Base-by-base conservation (phyloP, 2,113 vertebrate genomes). In the Pluvianellus socialis region DNA sequence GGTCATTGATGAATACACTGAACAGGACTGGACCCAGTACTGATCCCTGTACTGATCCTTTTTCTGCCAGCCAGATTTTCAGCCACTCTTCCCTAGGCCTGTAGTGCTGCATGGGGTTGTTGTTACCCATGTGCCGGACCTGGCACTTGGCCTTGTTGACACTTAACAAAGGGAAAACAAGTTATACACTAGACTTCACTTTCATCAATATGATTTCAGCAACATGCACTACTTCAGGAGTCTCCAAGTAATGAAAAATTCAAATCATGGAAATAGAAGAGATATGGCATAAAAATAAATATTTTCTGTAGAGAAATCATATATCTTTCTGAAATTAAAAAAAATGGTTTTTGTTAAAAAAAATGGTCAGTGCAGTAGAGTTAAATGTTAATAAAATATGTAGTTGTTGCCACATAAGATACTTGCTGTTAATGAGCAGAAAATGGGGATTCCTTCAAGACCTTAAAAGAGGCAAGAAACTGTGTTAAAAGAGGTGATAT, bases 261-360 rank as follows among this genome's bases (percentile, higher is more conserved):
- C 14, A 79, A 59, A n/a, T 75, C 3, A 47, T 33, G 9, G 18
- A 75, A 71, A 65, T 3, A 75, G 11, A 75, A 8, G 27, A 49
- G 7, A 68, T 72, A 75, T 33, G 9, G 1, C 6, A 44, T 56
- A 55, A 55, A 67, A 49, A 21, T 30, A 62, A 26, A 42, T 14
- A 6, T 14, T 56, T 62, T 40, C 42, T 55, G 14, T 28, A 38
- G 22, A 49, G 26, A 85, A 62, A 74, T 18, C 40, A 11, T 23
- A 0, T 7, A 26, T 23, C 2, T 47, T 90, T 47, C 38, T 44
- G 52, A 23, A 72, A 79, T 50, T 27, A 10, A 61, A 73, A 77
- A 5, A 7, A 42, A 3, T 3, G 1, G 0, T 47, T 58, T 82
- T 74, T 17, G 2, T 22, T 40, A 3, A 50, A 66, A 77, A 17